Base-by-base conservation (phyloP, 2,888 invertebrate genomes). In the Drosophila helvetica region DNA sequence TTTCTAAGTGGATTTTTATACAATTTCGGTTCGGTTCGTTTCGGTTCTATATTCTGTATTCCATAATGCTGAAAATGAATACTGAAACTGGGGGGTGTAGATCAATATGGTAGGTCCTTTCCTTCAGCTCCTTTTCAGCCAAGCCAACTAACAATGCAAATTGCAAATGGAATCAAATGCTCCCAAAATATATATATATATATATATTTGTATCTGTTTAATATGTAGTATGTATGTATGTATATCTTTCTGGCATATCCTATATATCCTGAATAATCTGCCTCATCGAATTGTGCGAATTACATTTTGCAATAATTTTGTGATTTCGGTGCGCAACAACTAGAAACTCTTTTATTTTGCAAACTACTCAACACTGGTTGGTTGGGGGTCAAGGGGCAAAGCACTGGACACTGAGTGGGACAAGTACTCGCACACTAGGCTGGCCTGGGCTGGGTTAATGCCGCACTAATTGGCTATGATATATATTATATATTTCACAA, bases 271-370 rank as follows among this genome's bases (percentile, higher is more conserved):
- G 59, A 66, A 62, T 45, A 59, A 38, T 58, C 61, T 46, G 50
- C 63, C 52, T 57, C 22, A 22, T 47, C 53, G 58, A 69, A 68
- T 59, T 72, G 73, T 71, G 73, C 73, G 57, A 57, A 56, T 48
- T 60, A 75, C 65, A 42, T 64, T 72, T 54, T 33, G 19, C 9
- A 45, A 56, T 61, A 56, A 53, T 52, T 22, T 55, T 53, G 50
- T 45, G 10, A n/a, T n/a, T 60, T 79, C 54, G 43, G 80, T 80
- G 80, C 82, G 72, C 74, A 72, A 72, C 72, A 72, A 70, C 69
- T 85, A 85, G 74, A 66, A 85, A 73, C 57, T 51, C 15, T 38
- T 38, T 38, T n/a, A n/a, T n/a, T 60, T 71, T 62, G 64, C 57
- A 57, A 70, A 64, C 83, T 80, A 78, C 62, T 63, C 77, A 79